These are phyloP conservation scores for Drosophila ambigua DNA, from an alignment of 1,140 invertebrate species.

Conservation along the genomic window DNA sequence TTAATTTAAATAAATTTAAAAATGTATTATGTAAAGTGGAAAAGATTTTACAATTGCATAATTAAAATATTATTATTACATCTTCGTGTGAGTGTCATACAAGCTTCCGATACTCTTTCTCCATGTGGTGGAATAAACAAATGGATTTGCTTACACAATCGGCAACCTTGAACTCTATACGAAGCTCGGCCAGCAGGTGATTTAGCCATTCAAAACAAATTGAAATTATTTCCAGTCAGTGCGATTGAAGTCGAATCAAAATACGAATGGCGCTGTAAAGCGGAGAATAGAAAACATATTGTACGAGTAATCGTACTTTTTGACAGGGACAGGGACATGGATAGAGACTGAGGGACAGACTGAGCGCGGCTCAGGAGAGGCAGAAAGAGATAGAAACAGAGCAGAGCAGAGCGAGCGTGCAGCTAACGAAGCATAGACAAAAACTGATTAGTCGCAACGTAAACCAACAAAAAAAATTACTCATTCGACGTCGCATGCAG, in stretches of 20 bases:
- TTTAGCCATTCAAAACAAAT: conserved; percentile 31
- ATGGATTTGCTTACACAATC: conserved; percentile 28
- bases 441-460: conserved; percentile 58
- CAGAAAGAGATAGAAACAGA: conserved; percentile 34
- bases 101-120: background rate
- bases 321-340: conserved; percentile 36
- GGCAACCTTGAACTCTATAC: conserved; percentile 33
- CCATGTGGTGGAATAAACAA: background rate
- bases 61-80: no score
- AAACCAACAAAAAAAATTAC: conserved; percentile 48
- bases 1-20: no score
- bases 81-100: no score
- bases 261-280: conserved; percentile 27
- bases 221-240: conserved; percentile 46
- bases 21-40: no score
- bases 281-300: conserved; percentile 34
- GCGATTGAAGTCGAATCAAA: conserved; percentile 30
- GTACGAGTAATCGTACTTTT: background rate
- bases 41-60: no score
- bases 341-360: background rate
- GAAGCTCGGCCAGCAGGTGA: conserved; percentile 31
- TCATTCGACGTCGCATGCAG: conserved; percentile 39
- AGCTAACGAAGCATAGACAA: conserved; percentile 67
- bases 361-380: background rate
- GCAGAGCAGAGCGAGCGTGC: conserved; percentile 50